Base-by-base conservation (phyloP, 92 coral and sea anemone species). In the Phymanthus crucifer region DNA sequence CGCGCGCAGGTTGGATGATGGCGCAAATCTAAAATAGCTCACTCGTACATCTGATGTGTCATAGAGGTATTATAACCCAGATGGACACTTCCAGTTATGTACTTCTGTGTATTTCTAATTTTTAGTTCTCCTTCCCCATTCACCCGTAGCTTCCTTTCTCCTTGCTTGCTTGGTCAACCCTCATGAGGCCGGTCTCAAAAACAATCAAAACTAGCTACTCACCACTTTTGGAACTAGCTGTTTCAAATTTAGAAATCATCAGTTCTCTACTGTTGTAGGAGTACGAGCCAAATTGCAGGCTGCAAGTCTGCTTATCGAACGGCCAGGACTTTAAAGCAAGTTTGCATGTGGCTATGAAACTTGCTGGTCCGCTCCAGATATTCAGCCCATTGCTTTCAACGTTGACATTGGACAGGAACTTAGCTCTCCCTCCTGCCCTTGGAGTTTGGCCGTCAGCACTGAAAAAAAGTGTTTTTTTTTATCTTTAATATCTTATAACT, bases 311-410 rank as follows among this genome's bases (percentile, higher is more conserved):
- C 9, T 68, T 40, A 73, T 89, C 93, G 70, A 89, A 89, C 1
- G 93, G 93, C 93, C 93, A 89, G 43, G 80, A 8, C 13, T 71
- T 40, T n/a, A 89, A 43, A 14, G 58, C 10, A 85, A 89, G 78
- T 34, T 78, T 56, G 43, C 93, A 89, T 32, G 40, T 86, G 54
- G 73, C 87, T 24, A 57, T 83, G 56, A 89, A 89, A 12, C 83
- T 86, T 1, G 90, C 87, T 3, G 93, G 93, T 10, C 87, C 82
- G 13, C 76, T 47, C 90, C 93, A 89, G 32, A 27, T 40, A 26
- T 85, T 87, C 19, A 0, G 13, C 1, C 93, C 93, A 17, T 32
- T 46, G 66, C 72, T 17, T 2, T 57, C 47, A 32, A 85, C 93
- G 0, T 34, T 37, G 11, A 89, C 82, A 24, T 73, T 72, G 1